A percentile compares a stretch with the other conserved stretches of the same genome.
phyloP scores from a whole-genome alignment of 2,888 invertebrate species.

The Cheilosia grossa region DNA sequence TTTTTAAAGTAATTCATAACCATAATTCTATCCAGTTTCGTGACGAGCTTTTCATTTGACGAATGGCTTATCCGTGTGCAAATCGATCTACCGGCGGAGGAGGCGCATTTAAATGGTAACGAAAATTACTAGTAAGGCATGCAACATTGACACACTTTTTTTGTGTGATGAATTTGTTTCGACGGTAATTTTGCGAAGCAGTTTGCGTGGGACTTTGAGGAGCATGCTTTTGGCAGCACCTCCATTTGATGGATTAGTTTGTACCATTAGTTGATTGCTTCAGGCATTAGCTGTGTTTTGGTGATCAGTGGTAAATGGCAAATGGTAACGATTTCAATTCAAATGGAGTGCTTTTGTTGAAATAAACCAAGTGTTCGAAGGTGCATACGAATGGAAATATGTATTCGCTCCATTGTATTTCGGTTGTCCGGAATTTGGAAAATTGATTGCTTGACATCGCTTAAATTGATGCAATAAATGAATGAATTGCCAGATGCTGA shows the following conservation, averaged over 20 bases:
- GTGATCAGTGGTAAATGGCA: no score
- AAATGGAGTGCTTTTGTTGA: no score
- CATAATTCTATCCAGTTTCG: slow-evolving; percentile 9
- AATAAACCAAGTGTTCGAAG: no score
- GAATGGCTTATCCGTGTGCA: slow-evolving; percentile 8
- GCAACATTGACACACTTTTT: slow-evolving; percentile 67
- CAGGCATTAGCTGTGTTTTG: no score
- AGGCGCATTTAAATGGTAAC: slow-evolving; percentile 12
- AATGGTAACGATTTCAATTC: no score
- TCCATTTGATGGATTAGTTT: not conserved
- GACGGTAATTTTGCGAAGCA: slow-evolving; percentile 15
- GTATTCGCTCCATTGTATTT: no score
- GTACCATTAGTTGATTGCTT: no score
- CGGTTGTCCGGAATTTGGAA: no score
- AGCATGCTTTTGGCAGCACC: not conserved
- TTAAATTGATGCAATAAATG: no score
- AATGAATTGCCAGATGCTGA: no score
- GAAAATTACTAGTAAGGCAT: slow-evolving; percentile 18
- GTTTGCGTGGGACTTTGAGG: slow-evolving; percentile 8
- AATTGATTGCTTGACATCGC: no score
- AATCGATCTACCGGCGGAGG: slow-evolving; percentile 31
- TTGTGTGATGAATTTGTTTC: slow-evolving; percentile 26
- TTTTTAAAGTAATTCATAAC: not conserved
- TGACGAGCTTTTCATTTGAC: not conserved
- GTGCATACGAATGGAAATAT: no score